Conservation (phyloP, 2,113 vertebrate genomes). For the Microtus montanus region DNA sequence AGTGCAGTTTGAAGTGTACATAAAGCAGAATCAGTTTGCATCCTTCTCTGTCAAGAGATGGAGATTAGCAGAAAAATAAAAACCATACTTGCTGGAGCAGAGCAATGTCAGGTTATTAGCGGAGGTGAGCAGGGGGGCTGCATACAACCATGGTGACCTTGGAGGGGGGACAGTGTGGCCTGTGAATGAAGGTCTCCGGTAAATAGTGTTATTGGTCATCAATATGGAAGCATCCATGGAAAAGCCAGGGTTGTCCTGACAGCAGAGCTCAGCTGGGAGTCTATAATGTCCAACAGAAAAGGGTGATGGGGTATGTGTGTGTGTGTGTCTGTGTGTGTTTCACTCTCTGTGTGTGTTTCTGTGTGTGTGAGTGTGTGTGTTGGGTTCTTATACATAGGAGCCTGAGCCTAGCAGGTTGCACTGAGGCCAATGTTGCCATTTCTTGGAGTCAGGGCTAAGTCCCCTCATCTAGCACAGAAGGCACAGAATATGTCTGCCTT, state of each 20-base stretch:
- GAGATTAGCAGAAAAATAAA: background rate
- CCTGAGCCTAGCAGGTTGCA: too few species aligned
- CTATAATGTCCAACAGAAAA: background rate
- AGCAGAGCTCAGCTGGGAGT: background rate
- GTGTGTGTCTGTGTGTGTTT: background rate
- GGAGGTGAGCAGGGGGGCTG: background rate
- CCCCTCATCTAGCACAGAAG: background rate
- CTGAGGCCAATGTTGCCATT: too few species aligned
- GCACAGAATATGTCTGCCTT: background rate
- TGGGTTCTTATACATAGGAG: background rate
- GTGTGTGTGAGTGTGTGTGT: background rate
- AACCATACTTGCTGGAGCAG: background rate
- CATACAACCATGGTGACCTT: background rate
- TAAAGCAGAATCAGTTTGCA: background rate
- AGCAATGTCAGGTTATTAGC: background rate
- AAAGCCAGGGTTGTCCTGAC: background rate
- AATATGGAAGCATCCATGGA: background rate
- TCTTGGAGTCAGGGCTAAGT: background rate
- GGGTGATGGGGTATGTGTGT: background rate
- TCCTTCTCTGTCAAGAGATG: background rate
- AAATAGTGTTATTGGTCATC: too few species aligned
- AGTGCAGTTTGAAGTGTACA: too few species aligned
- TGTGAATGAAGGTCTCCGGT: background rate
- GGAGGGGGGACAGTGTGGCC: background rate
- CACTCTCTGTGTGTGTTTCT: too few species aligned